Base-by-base conservation (phyloP, 1,140 invertebrate genomes). In the Hyposmocoma kahamanoa region DNA sequence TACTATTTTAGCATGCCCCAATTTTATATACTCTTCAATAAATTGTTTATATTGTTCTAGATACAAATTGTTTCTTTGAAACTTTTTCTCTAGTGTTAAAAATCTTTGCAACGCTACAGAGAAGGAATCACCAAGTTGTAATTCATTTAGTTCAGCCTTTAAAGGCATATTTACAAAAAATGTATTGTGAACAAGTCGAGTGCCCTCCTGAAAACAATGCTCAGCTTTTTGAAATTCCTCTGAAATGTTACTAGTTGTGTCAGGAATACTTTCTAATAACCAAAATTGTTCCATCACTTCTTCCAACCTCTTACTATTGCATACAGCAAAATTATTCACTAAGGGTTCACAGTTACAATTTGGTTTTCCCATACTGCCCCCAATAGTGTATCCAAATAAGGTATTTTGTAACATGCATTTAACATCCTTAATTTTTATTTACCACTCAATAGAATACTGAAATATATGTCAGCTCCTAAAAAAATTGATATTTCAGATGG, bases 11-110 rank as follows among this genome's bases (percentile, higher is more conserved):
- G 59, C 63, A 56, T 77, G 71, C 0, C 59, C 62, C 11, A 64
- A 36, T 10, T 28, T n/a, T 24, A 72, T 26, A 50, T 72, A 74
- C 18, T 66, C 53, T 4, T 65, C 11, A 38, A 77, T 74, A 47
- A 70, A 72, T 10, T 36, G 17, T 43, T 59, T 55, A 57, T 65
- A 67, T 45, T 56, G 10, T 17, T 48, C 6, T 13, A 59, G 42
- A 2, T 26, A 47, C 1, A 22, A 11, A 11, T 49, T 26, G 49
- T 62, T 42, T 15, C 22, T 1, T 30, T 53, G 47, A 46, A 58
- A 54, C 46, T 26, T 66, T 42, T 39, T 47, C 46, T 48, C 34
- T 41, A 48, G 26, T 2, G 11, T 49, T 42, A 49, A 30, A 41
- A 49, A 49, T 42, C 47, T 42, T 19, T 41, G 15, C 13, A 18